Evolutionary conservation across 2,888 invertebrate species (phyloP), one percentile per base, ranked within the genome.

Genomic region (Keiferia lycopersicella): DNA sequence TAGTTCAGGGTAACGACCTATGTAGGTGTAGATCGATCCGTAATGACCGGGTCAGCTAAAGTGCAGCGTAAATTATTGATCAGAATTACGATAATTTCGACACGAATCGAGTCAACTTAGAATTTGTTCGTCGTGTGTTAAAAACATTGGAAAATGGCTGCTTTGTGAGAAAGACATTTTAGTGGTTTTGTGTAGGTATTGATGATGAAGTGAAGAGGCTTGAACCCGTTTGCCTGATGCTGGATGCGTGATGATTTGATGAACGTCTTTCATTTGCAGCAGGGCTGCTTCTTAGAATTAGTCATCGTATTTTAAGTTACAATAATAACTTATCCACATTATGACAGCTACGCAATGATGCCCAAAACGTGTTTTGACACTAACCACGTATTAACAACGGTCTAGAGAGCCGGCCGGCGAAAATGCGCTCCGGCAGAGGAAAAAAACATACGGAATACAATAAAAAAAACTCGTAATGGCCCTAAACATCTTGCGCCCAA

Each of bases 311-410:
- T 6, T 26, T 26, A 26, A 26, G 26, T 26, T 4, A 26, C 6
- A 26, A 26, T 4, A 26, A 26, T 26, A 64, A 45, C 68, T 48
- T 65, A 65, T 73, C 74, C 71, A 71, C 62, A 65, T 67, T 70
- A 73, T 61, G 63, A 50, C 66, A 64, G 34, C 60, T 51, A 30
- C 11, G 1, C 62, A 62, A 39, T 60, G 53, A 38, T 22, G 58
- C 59, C 53, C 30, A 58, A 67, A 70, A 69, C 68, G 67, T 69
- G 71, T 69, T 69, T 71, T 71, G 61, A 66, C 65, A 68, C 67
- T 69, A 69, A 69, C 69, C 70, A 64, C 69, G 66, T 68, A 73
- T 77, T 77, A 72, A 69, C 69, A 65, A 69, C 72, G 73, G 71
- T 66, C 68, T 63, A 64, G 65, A 65, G 64, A 66, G 67, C 67